A percentile compares a stretch with the other conserved stretches of the same genome.
phyloP scores from a whole-genome alignment of 2,888 invertebrate species.

The Leptogaster cylindrica region DNA sequence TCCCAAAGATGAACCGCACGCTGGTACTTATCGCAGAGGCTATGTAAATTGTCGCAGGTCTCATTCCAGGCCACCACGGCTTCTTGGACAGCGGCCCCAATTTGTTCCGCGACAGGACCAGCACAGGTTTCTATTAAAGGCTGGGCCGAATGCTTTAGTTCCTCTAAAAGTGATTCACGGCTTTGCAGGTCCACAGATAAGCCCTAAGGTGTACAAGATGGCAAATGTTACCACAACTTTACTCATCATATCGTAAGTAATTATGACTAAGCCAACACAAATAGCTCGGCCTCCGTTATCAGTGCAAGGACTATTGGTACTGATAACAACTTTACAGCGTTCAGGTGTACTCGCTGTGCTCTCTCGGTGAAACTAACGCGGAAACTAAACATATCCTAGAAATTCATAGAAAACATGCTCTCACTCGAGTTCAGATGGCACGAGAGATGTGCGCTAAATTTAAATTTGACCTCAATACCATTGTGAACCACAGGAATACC shows the following conservation, averaged over 20 bases:
- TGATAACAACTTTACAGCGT: too few relatives aligned
- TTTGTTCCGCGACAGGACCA: constrained; percentile 73
- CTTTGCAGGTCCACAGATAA: constrained; percentile 77
- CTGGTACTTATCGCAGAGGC: constrained; percentile 78
- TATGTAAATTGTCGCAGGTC: constrained; percentile 77
- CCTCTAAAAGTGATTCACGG: constrained; percentile 75
- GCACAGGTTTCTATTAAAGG: constrained; percentile 75
- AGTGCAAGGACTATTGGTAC: too few relatives aligned
- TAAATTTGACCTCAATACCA: constrained; percentile 32
- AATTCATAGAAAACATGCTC: neutral
- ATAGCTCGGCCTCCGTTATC: too few relatives aligned
- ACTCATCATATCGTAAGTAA: neutral
- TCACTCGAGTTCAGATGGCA: constrained; percentile 17
- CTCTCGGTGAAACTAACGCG: constrained; percentile 18
- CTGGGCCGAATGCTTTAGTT: constrained; percentile 73
- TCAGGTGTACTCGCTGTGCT: too few relatives aligned
- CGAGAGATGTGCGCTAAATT: constrained; percentile 32
- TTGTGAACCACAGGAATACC: constrained; percentile 21
- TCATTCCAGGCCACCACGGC: constrained; percentile 81
- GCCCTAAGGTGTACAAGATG: constrained; percentile 65
- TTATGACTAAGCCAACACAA: neutral
- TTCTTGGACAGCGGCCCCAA: constrained; percentile 77
- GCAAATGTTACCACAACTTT: neutral
- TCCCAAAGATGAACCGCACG: constrained; percentile 83
- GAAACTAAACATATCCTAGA: constrained; percentile 17